A percentile compares a stretch with the other conserved stretches of the same genome.
phyloP scores from a whole-genome alignment of 2,888 invertebrate genomes.

The Cheiracanthium punctorium region DNA sequence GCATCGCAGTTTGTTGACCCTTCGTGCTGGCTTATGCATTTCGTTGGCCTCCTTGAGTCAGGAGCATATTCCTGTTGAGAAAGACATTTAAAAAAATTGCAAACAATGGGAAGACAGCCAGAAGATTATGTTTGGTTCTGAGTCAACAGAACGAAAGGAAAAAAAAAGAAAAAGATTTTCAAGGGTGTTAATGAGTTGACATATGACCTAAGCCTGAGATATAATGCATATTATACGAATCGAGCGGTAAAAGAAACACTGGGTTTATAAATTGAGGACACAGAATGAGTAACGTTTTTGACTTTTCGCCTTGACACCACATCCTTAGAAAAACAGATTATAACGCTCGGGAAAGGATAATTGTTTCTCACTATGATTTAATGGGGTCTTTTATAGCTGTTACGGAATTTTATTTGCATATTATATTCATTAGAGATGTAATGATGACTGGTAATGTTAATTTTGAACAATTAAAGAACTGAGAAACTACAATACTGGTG shows the following conservation, averaged over 20 bases:
- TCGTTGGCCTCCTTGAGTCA: neutral
- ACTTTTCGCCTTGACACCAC: too few species aligned
- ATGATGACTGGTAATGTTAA: too few species aligned
- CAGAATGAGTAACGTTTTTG: neutral
- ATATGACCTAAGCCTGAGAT: neutral
- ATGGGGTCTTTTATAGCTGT: too few species aligned
- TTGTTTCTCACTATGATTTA: too few species aligned
- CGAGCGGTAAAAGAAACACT: neutral
- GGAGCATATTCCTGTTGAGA: neutral
- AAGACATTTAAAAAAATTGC: neutral
- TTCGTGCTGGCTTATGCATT: too few species aligned
- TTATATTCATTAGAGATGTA: too few species aligned
- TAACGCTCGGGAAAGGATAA: too few species aligned
- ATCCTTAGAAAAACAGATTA: too few species aligned
- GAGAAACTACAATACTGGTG: too few species aligned
- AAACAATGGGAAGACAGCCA: neutral
- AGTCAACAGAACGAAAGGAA: neutral
- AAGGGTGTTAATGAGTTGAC: conserved; percentile 6
- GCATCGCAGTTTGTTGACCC: too few species aligned
- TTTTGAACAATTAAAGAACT: too few species aligned
- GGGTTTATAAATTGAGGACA: neutral
- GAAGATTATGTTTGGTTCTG: neutral
- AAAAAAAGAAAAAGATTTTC: neutral
- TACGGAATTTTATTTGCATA: too few species aligned
- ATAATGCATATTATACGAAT: neutral